These are phyloP conservation scores for Malachius bipustulatus DNA, from an alignment of 2,888 invertebrate species.

Conservation along the genomic window DNA sequence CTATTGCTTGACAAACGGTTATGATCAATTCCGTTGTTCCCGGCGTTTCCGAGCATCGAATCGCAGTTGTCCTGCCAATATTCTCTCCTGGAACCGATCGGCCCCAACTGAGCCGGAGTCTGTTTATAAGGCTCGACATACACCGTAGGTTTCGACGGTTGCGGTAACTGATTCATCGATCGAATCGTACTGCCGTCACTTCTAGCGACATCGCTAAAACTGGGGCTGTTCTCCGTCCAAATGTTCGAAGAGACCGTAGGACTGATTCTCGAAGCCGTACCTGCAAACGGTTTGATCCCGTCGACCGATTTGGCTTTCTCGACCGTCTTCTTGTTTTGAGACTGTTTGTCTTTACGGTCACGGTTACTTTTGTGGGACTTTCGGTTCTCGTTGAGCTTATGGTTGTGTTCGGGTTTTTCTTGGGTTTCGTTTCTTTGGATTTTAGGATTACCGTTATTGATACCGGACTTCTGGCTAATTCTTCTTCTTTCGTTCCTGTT, in stretches of 20 bases:
- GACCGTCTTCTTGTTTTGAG: slow-evolving; percentile 20
- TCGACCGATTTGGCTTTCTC: slow-evolving; percentile 17
- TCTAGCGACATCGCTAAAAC: slow-evolving; percentile 48
- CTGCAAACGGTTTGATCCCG: slow-evolving; percentile 16
- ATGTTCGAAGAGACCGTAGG: slow-evolving; percentile 28
- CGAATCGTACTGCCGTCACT: slow-evolving; percentile 31
- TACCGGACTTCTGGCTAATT: slow-evolving; percentile 3
- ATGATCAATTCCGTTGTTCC: slow-evolving; percentile 12
- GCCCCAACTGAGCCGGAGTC: slow-evolving; percentile 33
- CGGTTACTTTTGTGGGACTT: slow-evolving; percentile 21
- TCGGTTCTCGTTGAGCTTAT: slow-evolving; percentile 17
- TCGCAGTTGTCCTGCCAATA: slow-evolving; percentile 19
- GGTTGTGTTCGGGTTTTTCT: slow-evolving; percentile 7
- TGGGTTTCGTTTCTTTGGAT: slow-evolving; percentile 11
- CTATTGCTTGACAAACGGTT: slow-evolving; percentile 23
- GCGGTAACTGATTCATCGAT: slow-evolving; percentile 17
- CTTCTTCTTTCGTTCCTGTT: slow-evolving; percentile 1
- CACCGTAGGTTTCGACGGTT: slow-evolving; percentile 30
- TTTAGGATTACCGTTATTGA: slow-evolving; percentile 14
- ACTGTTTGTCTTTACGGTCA: slow-evolving; percentile 28
- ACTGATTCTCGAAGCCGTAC: slow-evolving; percentile 20
- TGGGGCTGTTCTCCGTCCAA: slow-evolving; percentile 46
- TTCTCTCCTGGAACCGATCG: slow-evolving; percentile 36
- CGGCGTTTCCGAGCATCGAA: slow-evolving; percentile 13
- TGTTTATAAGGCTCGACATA: slow-evolving; percentile 34